A percentile compares a stretch with the other conserved stretches of the same genome.
Evolutionary conservation across 2,888 invertebrate genomes (phyloP).

Genomic region (Zaprionus bogoriensis): DNA sequence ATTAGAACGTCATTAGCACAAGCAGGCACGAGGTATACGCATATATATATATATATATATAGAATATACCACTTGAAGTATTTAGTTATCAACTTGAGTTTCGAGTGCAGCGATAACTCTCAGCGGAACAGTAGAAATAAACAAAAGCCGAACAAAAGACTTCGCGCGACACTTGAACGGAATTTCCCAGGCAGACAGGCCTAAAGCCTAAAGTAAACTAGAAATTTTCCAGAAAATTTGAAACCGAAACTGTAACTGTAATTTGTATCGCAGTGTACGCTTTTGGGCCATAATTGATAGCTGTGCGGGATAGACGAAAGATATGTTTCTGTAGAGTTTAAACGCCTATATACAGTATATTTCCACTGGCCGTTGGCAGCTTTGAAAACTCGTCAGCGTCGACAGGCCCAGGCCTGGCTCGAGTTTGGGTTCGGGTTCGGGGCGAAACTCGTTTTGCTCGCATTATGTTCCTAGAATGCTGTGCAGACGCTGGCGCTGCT

Average conservation of each 20-base stretch:
- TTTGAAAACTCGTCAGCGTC: not conserved
- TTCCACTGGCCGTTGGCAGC: too few species aligned
- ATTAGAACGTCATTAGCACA: slow-evolving; percentile 35
- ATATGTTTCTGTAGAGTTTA: too few species aligned
- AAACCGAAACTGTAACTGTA: not conserved
- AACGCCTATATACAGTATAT: too few species aligned
- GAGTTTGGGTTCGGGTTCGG: not conserved
- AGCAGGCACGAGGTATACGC: slow-evolving; percentile 25
- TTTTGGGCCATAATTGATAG: slow-evolving; percentile 2
- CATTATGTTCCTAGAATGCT: slow-evolving; percentile 4
- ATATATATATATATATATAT: not conserved
- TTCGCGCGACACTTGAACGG: not conserved
- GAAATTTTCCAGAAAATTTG: slow-evolving; percentile 15
- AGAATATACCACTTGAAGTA: not conserved
- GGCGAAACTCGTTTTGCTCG: slow-evolving; percentile 33
- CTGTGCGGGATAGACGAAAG: slow-evolving; percentile 1
- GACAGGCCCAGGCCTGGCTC: not conserved
- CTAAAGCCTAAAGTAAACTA: not conserved
- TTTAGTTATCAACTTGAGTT: slow-evolving; percentile 21
- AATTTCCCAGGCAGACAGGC: slow-evolving; percentile 2
- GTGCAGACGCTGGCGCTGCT: not conserved
- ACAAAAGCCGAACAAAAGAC: too few species aligned
- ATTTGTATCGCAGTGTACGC: not conserved
- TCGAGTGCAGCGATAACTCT: slow-evolving; percentile 14
- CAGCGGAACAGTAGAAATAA: too few species aligned